Evolutionary conservation across 2,113 vertebrate species (phyloP).

Genomic region (Paratilapia polleni): DNA sequence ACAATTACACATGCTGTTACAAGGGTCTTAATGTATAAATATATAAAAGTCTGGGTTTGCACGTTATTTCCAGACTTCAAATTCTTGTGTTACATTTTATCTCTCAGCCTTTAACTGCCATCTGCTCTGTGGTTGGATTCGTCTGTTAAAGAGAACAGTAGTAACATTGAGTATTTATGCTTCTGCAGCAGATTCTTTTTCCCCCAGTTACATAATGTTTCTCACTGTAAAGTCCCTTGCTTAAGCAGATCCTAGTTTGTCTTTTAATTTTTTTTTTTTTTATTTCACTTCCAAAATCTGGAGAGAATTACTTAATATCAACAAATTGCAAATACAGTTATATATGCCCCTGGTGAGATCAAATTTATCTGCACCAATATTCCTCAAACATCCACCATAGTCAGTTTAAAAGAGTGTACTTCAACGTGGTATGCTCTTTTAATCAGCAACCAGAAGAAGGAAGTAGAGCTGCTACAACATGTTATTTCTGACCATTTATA

Average conservation of each 20-base stretch:
- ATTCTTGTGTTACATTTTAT: constrained; percentile 42
- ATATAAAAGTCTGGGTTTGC: constrained; percentile 13
- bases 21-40: constrained; percentile 13
- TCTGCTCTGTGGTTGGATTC: constrained; percentile 38
- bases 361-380: constrained; percentile 9
- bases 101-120: constrained; percentile 16
- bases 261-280: neutral
- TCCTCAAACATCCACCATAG: neutral
- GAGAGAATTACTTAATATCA: neutral
- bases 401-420: neutral
- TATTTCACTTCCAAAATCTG: neutral
- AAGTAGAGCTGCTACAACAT: constrained; percentile 19
- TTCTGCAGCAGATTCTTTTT: constrained; percentile 26
- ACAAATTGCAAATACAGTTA: neutral
- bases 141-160: constrained; percentile 17
- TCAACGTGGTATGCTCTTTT: neutral
- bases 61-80: constrained; percentile 34
- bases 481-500: constrained; percentile 15
- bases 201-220: neutral
- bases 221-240: neutral
- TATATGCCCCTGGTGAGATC: constrained; percentile 5
- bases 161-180: constrained; percentile 38
- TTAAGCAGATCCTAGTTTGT: neutral
- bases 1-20: neutral
- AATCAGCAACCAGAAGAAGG: constrained; percentile 17